A percentile compares a stretch with the other conserved stretches of the same genome.
Evolutionary conservation across 2,888 invertebrate genomes (phyloP).

Genomic region (Heliconius aoede): DNA sequence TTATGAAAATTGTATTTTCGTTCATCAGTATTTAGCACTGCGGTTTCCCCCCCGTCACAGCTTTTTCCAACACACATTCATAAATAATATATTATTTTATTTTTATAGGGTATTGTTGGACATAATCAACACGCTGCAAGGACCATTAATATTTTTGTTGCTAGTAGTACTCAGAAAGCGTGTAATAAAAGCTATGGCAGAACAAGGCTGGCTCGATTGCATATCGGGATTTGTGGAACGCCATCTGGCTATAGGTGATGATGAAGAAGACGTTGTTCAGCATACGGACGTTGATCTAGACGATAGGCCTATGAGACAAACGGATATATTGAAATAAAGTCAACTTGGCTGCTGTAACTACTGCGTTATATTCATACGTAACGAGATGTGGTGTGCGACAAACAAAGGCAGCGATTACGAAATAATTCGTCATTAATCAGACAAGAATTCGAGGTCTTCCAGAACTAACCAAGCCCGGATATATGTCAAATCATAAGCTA

Average conservation of each 20-base stretch:
- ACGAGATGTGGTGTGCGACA: neutral
- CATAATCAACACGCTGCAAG: slow-evolving; percentile 84
- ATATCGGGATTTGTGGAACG: slow-evolving; percentile 61
- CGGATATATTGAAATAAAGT: slow-evolving; percentile 8
- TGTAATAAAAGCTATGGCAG: slow-evolving; percentile 71
- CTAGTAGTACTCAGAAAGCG: slow-evolving; percentile 83
- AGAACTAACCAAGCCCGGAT: too few species aligned
- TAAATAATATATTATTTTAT: neutral
- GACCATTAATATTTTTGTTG: slow-evolving; percentile 84
- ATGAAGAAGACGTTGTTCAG: slow-evolving; percentile 76
- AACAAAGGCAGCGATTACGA: neutral
- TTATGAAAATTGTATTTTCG: too few species aligned
- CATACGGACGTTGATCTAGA: slow-evolving; percentile 69
- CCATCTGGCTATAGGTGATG: slow-evolving; percentile 68
- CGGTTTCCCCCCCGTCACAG: too few species aligned
- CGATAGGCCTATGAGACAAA: slow-evolving; percentile 48
- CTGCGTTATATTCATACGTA: neutral
- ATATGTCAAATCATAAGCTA: neutral
- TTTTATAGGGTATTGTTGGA: slow-evolving; percentile 82
- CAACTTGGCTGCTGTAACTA: neutral
- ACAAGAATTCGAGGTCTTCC: too few species aligned
- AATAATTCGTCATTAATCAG: too few species aligned
- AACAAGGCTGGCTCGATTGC: slow-evolving; percentile 65
- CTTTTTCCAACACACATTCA: too few species aligned
- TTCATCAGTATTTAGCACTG: too few species aligned